phyloP scores from a whole-genome alignment of 2,888 invertebrate genomes.

The Thera obeliscata region DNA sequence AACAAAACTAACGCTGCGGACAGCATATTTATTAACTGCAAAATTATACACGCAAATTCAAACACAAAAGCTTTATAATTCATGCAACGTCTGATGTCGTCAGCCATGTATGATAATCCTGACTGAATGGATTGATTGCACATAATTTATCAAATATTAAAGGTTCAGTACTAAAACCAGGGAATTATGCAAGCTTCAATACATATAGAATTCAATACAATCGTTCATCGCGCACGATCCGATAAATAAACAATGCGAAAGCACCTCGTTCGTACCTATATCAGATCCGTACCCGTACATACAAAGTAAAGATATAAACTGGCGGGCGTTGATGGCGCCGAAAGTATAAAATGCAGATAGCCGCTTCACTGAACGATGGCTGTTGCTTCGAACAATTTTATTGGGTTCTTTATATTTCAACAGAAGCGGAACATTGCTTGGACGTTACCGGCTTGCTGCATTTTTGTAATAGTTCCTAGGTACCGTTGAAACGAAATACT shows the following conservation, averaged over 20 bases:
- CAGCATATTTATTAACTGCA: constrained; percentile 50
- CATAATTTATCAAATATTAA: constrained; percentile 25
- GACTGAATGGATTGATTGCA: constrained; percentile 15
- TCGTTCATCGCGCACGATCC: constrained; percentile 55
- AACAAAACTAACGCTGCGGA: constrained; percentile 44
- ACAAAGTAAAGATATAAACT: constrained; percentile 71
- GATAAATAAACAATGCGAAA: constrained; percentile 66
- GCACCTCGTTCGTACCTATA: constrained; percentile 49
- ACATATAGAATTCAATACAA: constrained; percentile 58
- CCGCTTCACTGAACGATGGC: constrained; percentile 68
- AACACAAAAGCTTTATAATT: constrained; percentile 15
- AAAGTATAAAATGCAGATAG: constrained; percentile 77
- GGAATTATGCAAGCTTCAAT: constrained; percentile 46
- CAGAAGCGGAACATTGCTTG: constrained; percentile 32
- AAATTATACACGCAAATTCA: constrained; percentile 11
- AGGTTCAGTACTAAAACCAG: constrained; percentile 37
- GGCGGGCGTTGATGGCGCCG: constrained; percentile 58
- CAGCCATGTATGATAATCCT: constrained; percentile 15
- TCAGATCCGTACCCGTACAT: constrained; percentile 44
- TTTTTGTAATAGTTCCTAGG: constrained; percentile 31
- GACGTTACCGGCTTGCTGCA: constrained; percentile 43
- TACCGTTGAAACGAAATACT: constrained; percentile 35
- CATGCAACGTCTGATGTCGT: constrained; percentile 10
- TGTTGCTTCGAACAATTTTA: constrained; percentile 70
- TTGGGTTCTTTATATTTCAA: constrained; percentile 55